A percentile compares a stretch with the other conserved stretches of the same genome.
These are phyloP conservation scores for Drosophila nigrodunni DNA, from an alignment of 1,140 invertebrate species.

Conservation along the genomic window DNA sequence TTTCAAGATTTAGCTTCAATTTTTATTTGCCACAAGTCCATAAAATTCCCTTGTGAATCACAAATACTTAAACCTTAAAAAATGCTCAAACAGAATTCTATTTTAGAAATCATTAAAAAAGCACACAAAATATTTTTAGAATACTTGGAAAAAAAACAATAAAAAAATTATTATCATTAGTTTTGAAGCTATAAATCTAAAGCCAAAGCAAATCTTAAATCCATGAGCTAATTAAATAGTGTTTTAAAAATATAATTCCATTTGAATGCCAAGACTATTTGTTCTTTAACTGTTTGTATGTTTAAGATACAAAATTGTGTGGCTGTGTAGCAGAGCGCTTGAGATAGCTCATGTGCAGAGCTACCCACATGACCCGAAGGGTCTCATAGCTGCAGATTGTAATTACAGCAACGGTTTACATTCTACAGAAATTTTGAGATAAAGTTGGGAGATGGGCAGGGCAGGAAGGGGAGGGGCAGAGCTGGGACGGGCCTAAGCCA, in stretches of 20 bases:
- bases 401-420: conserved; percentile 69
- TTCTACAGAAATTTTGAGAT: conserved; percentile 50
- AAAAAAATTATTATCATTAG: neutral
- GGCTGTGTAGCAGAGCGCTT: conserved; percentile 1
- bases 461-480: too few relatives aligned
- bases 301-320: conserved; percentile 23
- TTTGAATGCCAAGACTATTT: conserved; percentile 14
- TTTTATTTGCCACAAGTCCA: too few relatives aligned
- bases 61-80: too few relatives aligned
- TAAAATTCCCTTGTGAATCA: too few relatives aligned
- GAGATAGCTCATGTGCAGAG: conserved; percentile 16
- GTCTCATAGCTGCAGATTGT: conserved; percentile 35
- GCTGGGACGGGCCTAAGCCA: conserved; percentile 36
- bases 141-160: neutral
- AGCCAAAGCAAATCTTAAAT: neutral
- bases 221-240: conserved; percentile 7
- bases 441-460: conserved; percentile 42
- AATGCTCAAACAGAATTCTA: neutral
- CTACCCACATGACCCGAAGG: conserved; percentile 13
- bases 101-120: neutral
- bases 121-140: neutral
- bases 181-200: conserved; percentile 11
- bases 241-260: neutral
- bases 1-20: too few relatives aligned
- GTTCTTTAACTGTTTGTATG: conserved; percentile 5